phyloP scores from a whole-genome alignment of 2,113 vertebrate species.

The Psittacara wagleri region DNA sequence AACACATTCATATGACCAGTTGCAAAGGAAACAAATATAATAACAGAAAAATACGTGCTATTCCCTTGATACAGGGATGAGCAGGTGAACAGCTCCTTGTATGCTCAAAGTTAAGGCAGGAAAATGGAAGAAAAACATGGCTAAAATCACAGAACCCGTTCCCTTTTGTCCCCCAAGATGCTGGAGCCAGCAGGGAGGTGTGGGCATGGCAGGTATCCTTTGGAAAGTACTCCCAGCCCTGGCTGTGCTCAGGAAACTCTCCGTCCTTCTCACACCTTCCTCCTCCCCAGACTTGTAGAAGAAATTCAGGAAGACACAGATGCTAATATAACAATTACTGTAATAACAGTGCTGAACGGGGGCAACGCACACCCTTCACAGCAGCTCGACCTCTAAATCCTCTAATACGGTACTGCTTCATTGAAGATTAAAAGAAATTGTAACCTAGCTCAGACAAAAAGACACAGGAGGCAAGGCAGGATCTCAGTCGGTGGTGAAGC shows the following conservation, averaged over 20 bases:
- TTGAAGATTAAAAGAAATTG: slow-evolving; percentile 25
- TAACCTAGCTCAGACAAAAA: slow-evolving; percentile 59
- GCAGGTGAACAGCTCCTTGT: not conserved
- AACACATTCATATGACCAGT: slow-evolving; percentile 26
- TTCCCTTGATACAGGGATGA: not conserved
- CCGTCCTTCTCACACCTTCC: slow-evolving; percentile 11
- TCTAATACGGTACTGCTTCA: not conserved
- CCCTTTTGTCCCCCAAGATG: slow-evolving; percentile 37
- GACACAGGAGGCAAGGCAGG: slow-evolving; percentile 42
- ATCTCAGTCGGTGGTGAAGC: not conserved
- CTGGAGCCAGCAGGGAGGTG: not conserved
- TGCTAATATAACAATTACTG: slow-evolving; percentile 40
- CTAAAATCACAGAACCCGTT: not conserved
- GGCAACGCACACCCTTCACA: not conserved
- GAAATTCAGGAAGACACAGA: not conserved
- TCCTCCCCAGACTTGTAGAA: slow-evolving; percentile 35
- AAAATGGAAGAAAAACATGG: slow-evolving; percentile 18
- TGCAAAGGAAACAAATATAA: slow-evolving; percentile 25
- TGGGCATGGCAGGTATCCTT: slow-evolving; percentile 12
- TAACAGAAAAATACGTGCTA: not conserved
- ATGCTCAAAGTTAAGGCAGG: slow-evolving; percentile 18
- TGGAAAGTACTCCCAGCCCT: slow-evolving; percentile 9
- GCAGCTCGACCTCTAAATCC: slow-evolving; percentile 44
- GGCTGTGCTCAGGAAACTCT: slow-evolving; percentile 8
- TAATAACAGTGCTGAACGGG: not conserved